Percentiles rank a stretch among this genome's conserved stretches.
These are phyloP conservation scores for Boloria selene DNA, from an alignment of 2,888 invertebrate species.

Conservation along the genomic window DNA sequence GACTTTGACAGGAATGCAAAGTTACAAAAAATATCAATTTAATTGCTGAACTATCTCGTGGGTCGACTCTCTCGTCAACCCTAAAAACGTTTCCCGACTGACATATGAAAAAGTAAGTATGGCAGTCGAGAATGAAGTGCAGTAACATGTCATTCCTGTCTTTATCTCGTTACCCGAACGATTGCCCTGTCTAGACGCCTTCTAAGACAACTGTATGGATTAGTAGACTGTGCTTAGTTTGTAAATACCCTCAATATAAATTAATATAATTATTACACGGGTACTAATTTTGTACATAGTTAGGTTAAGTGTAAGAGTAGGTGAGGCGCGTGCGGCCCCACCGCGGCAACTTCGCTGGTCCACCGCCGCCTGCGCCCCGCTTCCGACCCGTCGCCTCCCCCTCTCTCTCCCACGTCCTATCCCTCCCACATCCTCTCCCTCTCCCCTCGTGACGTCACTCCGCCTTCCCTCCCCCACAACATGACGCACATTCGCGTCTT, in stretches of 20 bases:
- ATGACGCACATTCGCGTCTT: constrained; percentile 45
- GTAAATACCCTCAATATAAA: constrained; percentile 67
- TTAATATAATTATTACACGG: constrained; percentile 54
- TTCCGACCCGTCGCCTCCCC: constrained; percentile 38
- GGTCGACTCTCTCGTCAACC: neutral
- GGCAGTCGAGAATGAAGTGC: too few relatives aligned
- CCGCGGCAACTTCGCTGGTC: constrained; percentile 73
- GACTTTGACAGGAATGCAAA: too few relatives aligned
- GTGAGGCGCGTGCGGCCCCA: constrained; percentile 59
- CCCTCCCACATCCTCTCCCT: constrained; percentile 28
- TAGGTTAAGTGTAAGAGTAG: constrained; percentile 73
- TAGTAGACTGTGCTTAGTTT: constrained; percentile 46
- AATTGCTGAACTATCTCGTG: too few relatives aligned
- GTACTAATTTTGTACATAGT: constrained; percentile 78
- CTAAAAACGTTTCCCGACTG: constrained; percentile 22
- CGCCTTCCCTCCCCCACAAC: constrained; percentile 39
- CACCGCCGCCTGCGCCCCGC: constrained; percentile 58
- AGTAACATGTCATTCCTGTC: too few relatives aligned
- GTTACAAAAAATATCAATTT: too few relatives aligned
- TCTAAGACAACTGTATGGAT: too few relatives aligned
- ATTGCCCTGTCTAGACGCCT: too few relatives aligned
- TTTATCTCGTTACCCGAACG: too few relatives aligned
- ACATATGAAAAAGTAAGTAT: too few relatives aligned
- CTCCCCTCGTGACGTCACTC: constrained; percentile 34
- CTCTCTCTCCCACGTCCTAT: constrained; percentile 24